Conservation (phyloP, 2,113 vertebrate species). For the Limnothrissa miodon region DNA sequence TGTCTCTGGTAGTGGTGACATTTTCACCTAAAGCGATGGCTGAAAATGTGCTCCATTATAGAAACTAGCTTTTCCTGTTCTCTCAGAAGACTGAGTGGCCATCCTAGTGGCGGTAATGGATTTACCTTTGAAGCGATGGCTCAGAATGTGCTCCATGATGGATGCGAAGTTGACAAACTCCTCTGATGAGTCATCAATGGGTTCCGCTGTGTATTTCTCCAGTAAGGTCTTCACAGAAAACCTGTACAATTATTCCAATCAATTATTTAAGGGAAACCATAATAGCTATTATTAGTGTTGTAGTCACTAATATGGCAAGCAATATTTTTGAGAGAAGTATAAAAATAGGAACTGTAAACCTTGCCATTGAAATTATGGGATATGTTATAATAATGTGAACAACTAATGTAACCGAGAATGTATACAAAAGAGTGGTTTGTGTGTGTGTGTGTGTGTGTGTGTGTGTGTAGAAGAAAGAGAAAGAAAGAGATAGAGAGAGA, state of each 20-base stretch:
- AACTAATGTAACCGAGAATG: too few species aligned
- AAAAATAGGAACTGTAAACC: too few species aligned
- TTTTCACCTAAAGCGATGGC: conserved; percentile 87
- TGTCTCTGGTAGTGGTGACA: too few species aligned
- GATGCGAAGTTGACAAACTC: conserved; percentile 95
- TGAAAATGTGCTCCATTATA: conserved; percentile 89
- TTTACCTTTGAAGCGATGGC: conserved; percentile 90
- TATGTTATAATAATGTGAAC: too few species aligned
- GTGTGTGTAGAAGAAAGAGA: neutral
- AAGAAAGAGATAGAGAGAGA: too few species aligned
- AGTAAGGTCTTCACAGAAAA: conserved; percentile 93
- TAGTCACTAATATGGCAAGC: too few species aligned
- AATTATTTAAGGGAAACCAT: neutral
- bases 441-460: neutral
- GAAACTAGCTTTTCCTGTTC: too few species aligned
- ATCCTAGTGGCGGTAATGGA: neutral
- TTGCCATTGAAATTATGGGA: too few species aligned
- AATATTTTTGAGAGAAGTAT: too few species aligned
- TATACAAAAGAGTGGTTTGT: too few species aligned
- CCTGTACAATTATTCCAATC: conserved; percentile 56
- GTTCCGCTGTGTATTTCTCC: conserved; percentile 92
- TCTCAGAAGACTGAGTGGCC: too few species aligned
- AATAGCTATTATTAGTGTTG: too few species aligned
- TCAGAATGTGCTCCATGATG: conserved; percentile 95
- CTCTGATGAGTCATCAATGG: conserved; percentile 93